phyloP scores from a whole-genome alignment of 2,888 invertebrate genomes.

The Pseudococcus viburni region DNA sequence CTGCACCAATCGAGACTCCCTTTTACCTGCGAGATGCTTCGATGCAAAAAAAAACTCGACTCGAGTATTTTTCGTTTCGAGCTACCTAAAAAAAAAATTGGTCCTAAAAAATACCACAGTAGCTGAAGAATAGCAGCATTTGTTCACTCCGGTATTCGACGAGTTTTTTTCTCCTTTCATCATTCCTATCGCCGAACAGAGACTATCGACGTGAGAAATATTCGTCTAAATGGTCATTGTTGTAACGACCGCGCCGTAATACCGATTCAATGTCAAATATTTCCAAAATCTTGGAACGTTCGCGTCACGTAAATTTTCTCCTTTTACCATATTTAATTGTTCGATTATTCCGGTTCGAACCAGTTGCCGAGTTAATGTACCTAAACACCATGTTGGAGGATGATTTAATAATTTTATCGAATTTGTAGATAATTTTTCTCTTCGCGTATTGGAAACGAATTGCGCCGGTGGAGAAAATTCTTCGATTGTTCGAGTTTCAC shows the following conservation, averaged over 20 bases:
- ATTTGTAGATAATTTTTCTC: neutral
- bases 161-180: neutral
- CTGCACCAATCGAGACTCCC: slow-evolving; percentile 28
- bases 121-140: neutral
- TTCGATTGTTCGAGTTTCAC: slow-evolving; percentile 32
- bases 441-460: neutral
- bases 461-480: slow-evolving; percentile 11
- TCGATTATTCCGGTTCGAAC: slow-evolving; percentile 41
- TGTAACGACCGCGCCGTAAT: neutral
- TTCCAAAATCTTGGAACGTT: slow-evolving; percentile 45
- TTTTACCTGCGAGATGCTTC: neutral
- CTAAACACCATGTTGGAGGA: neutral
- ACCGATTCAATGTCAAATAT: slow-evolving; percentile 36
- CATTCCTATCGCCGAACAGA: neutral
- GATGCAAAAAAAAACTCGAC: slow-evolving; percentile 4
- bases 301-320: slow-evolving; percentile 19
- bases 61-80: neutral
- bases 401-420: slow-evolving; percentile 3
- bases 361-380: slow-evolving; percentile 42
- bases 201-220: slow-evolving; percentile 32
- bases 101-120: neutral
- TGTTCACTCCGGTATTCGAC: neutral
- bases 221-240: slow-evolving; percentile 27
- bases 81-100: slow-evolving; percentile 23
- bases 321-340: slow-evolving; percentile 42